These are phyloP conservation scores for Oceanodroma tethys DNA, from an alignment of 2,113 vertebrate genomes.

Conservation along the genomic window DNA sequence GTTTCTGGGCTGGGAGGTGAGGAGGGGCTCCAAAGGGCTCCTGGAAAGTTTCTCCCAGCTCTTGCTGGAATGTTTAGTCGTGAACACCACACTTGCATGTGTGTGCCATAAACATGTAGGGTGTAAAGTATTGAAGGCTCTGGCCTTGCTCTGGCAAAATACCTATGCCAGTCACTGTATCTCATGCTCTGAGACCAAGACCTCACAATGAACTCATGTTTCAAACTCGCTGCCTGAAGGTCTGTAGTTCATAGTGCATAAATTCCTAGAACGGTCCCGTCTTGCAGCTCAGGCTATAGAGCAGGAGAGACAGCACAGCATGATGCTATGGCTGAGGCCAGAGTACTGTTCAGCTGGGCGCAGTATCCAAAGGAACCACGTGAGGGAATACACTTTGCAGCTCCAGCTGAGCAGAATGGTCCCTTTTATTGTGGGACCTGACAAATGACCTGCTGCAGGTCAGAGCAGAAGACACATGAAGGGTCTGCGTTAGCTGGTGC, in stretches of 20 bases:
- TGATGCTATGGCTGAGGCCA: neutral
- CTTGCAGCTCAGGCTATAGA: neutral
- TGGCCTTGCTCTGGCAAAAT: neutral
- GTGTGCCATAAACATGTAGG: neutral
- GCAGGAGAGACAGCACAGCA: neutral
- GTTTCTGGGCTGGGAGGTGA: neutral
- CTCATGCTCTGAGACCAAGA: neutral
- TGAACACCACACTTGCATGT: neutral
- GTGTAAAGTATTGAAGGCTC: neutral
- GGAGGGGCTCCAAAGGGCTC: neutral
- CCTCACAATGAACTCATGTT: neutral
- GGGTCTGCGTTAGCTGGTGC: neutral
- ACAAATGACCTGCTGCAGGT: neutral
- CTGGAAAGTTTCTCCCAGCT: neutral
- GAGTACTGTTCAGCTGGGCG: neutral
- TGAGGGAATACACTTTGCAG: neutral
- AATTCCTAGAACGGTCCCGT: neutral
- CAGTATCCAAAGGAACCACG: neutral
- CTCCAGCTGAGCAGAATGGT: neutral
- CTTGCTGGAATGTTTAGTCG: neutral
- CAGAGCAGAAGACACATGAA: neutral
- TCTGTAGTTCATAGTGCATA: neutral
- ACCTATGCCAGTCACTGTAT: neutral
- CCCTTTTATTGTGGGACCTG: neutral
- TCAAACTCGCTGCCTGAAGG: neutral